Evolutionary conservation across 1,140 invertebrate genomes (phyloP), one percentile per base, ranked within the genome.

Genomic region (Anthonomus grandis): DNA sequence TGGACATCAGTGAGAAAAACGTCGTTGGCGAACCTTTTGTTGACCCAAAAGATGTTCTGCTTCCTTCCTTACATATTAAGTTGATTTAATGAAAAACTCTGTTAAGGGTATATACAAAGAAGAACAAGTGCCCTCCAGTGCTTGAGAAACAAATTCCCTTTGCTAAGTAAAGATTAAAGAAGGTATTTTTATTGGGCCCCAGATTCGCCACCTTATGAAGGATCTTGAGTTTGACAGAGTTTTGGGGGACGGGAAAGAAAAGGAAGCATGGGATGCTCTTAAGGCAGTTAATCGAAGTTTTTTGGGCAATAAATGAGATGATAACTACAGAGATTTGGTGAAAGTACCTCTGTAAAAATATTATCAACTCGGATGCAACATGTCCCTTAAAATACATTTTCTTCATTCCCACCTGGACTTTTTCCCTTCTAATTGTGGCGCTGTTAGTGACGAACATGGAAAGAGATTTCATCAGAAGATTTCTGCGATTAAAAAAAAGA

Each of bases 11-110:
- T 19, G 46, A 50, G 44, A 57, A 69, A 21, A 70, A 69, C 59
- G 52, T 67, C 18, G 59, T 59, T n/a, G n/a, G 46, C 41, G 44
- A 27, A 17, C 8, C 21, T 8, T 27, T 46, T 13, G 22, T 46
- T 27, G 9, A 24, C 9, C 5, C 22, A 2, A 47, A 62, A 12
- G 62, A 65, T 57, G 60, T 66, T 24, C 59, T 64, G 24, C 41
- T 69, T 31, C 64, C 69, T 59, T 64, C 67, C 52, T 54, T 72
- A 12, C 67, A 75, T 48, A 74, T 76, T 13, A 76, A 73, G 62
- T 52, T 71, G 19, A 64, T 19, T 46, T 72, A 17, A 72, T 72
- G 60, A 75, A 76, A 65, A 68, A 74, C 15, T 74, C 72, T 64
- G 65, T 74, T 9, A 76, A 75, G 63, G 67, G 56, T 31, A 47